Evolutionary conservation across 2,888 invertebrate genomes (phyloP), one percentile per base, ranked within the genome.

Genomic region (Netelia melanura): DNA sequence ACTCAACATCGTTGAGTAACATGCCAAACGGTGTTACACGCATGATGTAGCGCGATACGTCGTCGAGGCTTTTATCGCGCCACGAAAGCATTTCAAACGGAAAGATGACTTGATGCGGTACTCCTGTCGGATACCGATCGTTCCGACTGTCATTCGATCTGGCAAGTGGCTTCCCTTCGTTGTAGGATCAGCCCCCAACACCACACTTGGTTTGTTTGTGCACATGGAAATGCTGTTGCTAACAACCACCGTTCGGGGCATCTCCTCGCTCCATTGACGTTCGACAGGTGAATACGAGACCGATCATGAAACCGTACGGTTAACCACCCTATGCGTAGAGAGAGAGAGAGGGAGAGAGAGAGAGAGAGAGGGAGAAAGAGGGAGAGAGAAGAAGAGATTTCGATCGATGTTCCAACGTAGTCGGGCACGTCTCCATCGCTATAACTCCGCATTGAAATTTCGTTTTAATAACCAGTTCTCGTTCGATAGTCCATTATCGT

Each of bases 361-460:
- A 30, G 5, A 5, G 2, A 30, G 17, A 17, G 17, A 17, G 17
- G 17, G 17, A 17, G 17, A 17, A 17, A 17, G 17, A 17, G 17
- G 17, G 17, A 17, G 17, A 17, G 30, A 1, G 3, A 30, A 17
- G 25, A 10, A 61, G 88, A 89, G 87, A 88, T 89, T 89, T 89
- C 88, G 87, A 89, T 75, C 84, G 86, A 88, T 88, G 68, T 72
- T 79, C 52, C 87, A 86, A 86, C 88, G 89, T 89, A 88, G 88
- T 87, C 88, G 79, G 52, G 67, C 64, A 61, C 62, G 70, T 79
- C 58, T 52, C 48, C 70, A 38, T 56, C 67, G 44, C 23, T 61
- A 65, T 56, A 11, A 62, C 52, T 58, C 62, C 70, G 17, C 23
- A 74, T 81, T 83, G 62, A 78, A 30, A 78, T 82, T 77, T 82